These are phyloP conservation scores for Aphidius gifuensis DNA, from an alignment of 1,140 invertebrate species.

Conservation along the genomic window DNA sequence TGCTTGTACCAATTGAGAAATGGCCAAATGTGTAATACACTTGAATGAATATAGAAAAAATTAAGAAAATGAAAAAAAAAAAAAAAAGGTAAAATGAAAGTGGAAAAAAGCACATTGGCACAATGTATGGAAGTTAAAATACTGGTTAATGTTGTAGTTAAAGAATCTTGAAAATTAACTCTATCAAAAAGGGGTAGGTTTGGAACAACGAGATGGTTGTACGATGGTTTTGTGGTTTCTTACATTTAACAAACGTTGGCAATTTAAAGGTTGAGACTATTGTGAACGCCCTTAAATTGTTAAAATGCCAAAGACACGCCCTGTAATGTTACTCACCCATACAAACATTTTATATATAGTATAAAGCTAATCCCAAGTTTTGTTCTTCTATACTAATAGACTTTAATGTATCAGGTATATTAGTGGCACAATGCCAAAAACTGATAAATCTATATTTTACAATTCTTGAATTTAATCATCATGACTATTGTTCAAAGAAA, in stretches of 20 bases:
- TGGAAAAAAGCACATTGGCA: neutral
- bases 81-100: neutral
- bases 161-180: slow-evolving; percentile 45
- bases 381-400: neutral
- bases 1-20: too few relatives aligned
- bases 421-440: slow-evolving; percentile 2
- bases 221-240: slow-evolving; percentile 29
- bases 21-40: too few relatives aligned
- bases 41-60: too few relatives aligned
- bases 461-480: neutral
- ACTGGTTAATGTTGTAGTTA: neutral
- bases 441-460: neutral
- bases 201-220: slow-evolving; percentile 13
- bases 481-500: too few relatives aligned
- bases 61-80: slow-evolving; percentile 4
- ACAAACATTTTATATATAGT: neutral
- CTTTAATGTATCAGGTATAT: slow-evolving; percentile 3
- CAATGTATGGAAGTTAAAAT: slow-evolving; percentile 3
- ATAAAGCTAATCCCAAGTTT: slow-evolving; percentile 1
- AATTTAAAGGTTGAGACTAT: slow-evolving; percentile 42
- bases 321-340: neutral
- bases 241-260: slow-evolving; percentile 36
- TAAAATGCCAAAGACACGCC: slow-evolving; percentile 25
- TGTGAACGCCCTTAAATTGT: slow-evolving; percentile 28
- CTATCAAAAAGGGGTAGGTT: slow-evolving; percentile 12